Evolutionary conservation across 2,888 invertebrate genomes (phyloP).

Genomic region (Mythimna impura): DNA sequence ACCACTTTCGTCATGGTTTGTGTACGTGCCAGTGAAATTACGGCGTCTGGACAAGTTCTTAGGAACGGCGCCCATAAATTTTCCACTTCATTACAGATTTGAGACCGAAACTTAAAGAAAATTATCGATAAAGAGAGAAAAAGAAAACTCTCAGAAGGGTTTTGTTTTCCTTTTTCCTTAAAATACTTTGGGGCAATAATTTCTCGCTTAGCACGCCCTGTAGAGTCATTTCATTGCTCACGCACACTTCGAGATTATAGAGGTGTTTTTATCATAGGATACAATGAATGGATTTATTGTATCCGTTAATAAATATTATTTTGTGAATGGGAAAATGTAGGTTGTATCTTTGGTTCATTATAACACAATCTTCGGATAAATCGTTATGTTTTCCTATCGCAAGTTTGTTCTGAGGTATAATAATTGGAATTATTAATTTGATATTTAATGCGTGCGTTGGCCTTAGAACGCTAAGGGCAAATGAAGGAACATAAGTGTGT

Average conservation of each 20-base stretch:
- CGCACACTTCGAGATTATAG: constrained; percentile 74
- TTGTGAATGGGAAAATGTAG: constrained; percentile 64
- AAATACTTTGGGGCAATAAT: constrained; percentile 80
- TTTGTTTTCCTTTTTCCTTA: constrained; percentile 78
- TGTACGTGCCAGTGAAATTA: constrained; percentile 33
- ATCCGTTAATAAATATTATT: constrained; percentile 72
- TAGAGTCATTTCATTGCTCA: constrained; percentile 80
- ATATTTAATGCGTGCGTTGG: background rate
- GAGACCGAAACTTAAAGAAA: constrained; percentile 62
- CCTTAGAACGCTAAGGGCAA: no score
- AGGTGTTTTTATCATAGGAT: constrained; percentile 73
- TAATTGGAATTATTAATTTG: background rate
- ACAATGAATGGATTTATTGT: constrained; percentile 74
- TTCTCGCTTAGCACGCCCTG: constrained; percentile 81
- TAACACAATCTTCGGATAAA: constrained; percentile 34
- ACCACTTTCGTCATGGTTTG: constrained; percentile 35
- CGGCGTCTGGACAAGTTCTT: constrained; percentile 38
- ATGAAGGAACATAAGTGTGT: no score
- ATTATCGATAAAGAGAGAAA: constrained; percentile 54
- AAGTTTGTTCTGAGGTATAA: constrained; percentile 5
- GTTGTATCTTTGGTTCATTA: constrained; percentile 55
- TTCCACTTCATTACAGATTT: constrained; percentile 65
- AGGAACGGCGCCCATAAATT: constrained; percentile 56
- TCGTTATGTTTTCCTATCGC: background rate
- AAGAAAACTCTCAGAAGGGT: constrained; percentile 68